Evolutionary conservation across 2,113 vertebrate species (phyloP).

Genomic region (Morone saxatilis): DNA sequence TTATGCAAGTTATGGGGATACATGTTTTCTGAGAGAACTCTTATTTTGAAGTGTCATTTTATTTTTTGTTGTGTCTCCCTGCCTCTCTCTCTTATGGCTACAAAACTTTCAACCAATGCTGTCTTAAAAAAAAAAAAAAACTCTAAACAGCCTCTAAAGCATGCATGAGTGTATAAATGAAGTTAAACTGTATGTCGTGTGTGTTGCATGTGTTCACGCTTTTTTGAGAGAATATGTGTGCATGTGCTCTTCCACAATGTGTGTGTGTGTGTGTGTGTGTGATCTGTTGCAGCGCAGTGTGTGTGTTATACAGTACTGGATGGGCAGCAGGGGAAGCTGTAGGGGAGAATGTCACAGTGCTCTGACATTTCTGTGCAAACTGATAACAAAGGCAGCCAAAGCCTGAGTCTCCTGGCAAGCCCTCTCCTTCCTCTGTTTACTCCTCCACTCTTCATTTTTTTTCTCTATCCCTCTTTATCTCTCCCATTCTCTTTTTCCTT

Average conservation of each 20-base stretch:
- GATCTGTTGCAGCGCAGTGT: not conserved
- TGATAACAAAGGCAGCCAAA: slow-evolving; percentile 76
- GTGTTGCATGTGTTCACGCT: not conserved
- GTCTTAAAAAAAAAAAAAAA: not conserved
- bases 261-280: slow-evolving; percentile 8
- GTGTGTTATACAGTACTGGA: slow-evolving; percentile 37
- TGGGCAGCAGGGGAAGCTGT: slow-evolving; percentile 71
- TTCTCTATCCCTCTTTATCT: slow-evolving; percentile 46
- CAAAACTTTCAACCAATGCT: not conserved
- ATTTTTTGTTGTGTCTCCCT: not conserved
- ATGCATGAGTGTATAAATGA: not conserved
- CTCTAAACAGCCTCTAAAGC: not conserved
- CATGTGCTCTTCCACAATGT: not conserved
- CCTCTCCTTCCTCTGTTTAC: slow-evolving; percentile 49
- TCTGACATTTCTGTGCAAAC: slow-evolving; percentile 81
- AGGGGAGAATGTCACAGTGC: slow-evolving; percentile 72
- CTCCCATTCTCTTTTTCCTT: slow-evolving; percentile 36
- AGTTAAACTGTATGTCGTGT: not conserved
- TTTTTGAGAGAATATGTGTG: not conserved
- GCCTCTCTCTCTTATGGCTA: fast-evolving
- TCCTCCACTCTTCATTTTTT: slow-evolving; percentile 47
- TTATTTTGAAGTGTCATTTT: not conserved
- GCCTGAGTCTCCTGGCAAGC: slow-evolving; percentile 61
- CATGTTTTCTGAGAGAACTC: not conserved
- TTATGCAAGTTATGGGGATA: not conserved